Conservation (phyloP, 1,140 invertebrate species). For the Belonocnema kinseyi region DNA sequence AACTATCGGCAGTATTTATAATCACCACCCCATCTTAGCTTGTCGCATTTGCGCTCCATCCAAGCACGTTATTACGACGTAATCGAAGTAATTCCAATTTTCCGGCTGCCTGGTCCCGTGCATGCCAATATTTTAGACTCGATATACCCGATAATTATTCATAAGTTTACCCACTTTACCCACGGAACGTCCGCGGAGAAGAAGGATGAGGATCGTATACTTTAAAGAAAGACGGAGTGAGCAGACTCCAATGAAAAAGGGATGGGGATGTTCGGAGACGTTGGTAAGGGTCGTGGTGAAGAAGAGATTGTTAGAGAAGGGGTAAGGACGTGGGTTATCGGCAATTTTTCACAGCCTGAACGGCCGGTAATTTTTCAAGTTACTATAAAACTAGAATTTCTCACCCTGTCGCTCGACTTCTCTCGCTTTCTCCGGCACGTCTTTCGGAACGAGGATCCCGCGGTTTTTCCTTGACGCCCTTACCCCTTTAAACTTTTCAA, state of each 20-base stretch:
- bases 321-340: conserved; percentile 48
- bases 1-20: background rate
- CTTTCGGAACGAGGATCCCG: conserved; percentile 37
- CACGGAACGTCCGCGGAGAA: background rate
- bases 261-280: background rate
- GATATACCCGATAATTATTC: conserved; percentile 72
- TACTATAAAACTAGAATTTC: conserved; percentile 66
- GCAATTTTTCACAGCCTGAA: conserved; percentile 64
- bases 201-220: conserved; percentile 1
- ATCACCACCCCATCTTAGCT: conserved; percentile 1
- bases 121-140: conserved; percentile 50
- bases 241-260: background rate
- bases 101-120: conserved; percentile 66
- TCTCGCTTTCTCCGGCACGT: conserved; percentile 41
- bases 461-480: conserved; percentile 38
- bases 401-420: conserved; percentile 52
- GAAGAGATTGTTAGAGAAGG: conserved; percentile 20
- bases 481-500: conserved; percentile 55
- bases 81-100: conserved; percentile 71
- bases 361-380: conserved; percentile 63
- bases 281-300: conserved; percentile 29
- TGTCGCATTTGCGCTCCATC: conserved; percentile 34
- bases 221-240: background rate
- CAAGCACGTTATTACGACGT: conserved; percentile 48
- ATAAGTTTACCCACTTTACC: conserved; percentile 60